Evolutionary conservation across 2,888 invertebrate species (phyloP).

Genomic region (Dexiosoma caninum): DNA sequence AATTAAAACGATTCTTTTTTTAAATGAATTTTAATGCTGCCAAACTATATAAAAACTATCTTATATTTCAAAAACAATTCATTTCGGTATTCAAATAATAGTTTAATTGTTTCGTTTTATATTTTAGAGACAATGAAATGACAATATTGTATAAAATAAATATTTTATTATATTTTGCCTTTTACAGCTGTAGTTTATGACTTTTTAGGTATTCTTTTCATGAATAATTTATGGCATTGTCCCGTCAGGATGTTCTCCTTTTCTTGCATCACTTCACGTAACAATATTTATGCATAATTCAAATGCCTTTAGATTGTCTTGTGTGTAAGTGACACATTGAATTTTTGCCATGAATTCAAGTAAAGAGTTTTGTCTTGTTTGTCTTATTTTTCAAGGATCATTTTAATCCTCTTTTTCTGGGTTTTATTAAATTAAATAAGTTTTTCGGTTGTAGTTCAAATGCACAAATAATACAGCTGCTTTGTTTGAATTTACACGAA

Average conservation of each 20-base stretch:
- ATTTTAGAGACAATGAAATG: not conserved
- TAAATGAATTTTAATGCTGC: too few relatives aligned
- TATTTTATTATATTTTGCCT: not conserved
- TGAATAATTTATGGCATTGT: not conserved
- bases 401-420: too few relatives aligned
- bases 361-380: not conserved
- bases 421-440: too few relatives aligned
- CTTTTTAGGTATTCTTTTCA: not conserved
- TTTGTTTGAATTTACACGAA: too few relatives aligned
- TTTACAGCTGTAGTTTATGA: too few relatives aligned
- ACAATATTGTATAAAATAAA: not conserved
- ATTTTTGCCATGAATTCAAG: not conserved
- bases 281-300: not conserved
- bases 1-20: too few relatives aligned
- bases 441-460: too few relatives aligned
- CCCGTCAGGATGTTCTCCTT: not conserved
- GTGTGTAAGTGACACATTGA: slow-evolving; percentile 1
- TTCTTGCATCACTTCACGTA: not conserved
- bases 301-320: not conserved
- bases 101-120: not conserved
- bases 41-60: not conserved
- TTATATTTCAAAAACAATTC: not conserved
- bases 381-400: too few relatives aligned
- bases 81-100: not conserved
- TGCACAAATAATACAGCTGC: too few relatives aligned